Evolutionary conservation across 2,113 vertebrate genomes (phyloP), one percentile per base, ranked within the genome.

Genomic region (Notarius lentiginosus): DNA sequence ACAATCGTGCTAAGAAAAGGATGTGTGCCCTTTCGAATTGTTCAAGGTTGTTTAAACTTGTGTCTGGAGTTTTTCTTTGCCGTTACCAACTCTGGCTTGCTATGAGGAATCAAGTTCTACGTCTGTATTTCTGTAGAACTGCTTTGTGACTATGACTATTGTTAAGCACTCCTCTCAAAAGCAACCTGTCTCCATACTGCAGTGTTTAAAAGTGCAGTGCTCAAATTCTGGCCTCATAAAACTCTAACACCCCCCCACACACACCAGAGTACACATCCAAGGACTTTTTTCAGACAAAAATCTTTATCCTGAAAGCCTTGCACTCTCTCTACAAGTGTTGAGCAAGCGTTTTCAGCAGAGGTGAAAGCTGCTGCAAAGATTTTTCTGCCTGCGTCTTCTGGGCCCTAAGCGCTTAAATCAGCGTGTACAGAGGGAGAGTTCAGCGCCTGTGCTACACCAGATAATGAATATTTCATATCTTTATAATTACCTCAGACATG

Each of bases 381-480:
- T 34, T 66, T 76, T 60, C 34, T 60, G 51, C 70, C 79, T 60
- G 66, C 82, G 73, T 83, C 68, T 56, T 34, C 76, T 15, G 17
- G 27, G 77, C 58, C 58, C 51, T 56, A 49, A 82, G 66, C 58
- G 58, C 76, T 81, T 63, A 66, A 83, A 83, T 75, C 80, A 76
- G 80, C 65, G 41, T 47, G 53, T 55, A 41, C 60, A 79, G 68
- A 73, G 86, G 11, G 47, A 79, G 85, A 75, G 85, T 81, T 84
- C 17, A 63, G 80, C 72, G 72, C 8, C 86, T 89, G 87, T 27
- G 63, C 75, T 51, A 49, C 76, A 70, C 17, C 41, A 88, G 89
- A 88, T 88, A 85, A 90, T 90, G 79, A 85, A 88, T 79, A 82
- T 85, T 87, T 87, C 83, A 80, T 85, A 83, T 85, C 79, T 77